phyloP scores from a whole-genome alignment of 2,888 invertebrate species.

The Cheilosia grossa region DNA sequence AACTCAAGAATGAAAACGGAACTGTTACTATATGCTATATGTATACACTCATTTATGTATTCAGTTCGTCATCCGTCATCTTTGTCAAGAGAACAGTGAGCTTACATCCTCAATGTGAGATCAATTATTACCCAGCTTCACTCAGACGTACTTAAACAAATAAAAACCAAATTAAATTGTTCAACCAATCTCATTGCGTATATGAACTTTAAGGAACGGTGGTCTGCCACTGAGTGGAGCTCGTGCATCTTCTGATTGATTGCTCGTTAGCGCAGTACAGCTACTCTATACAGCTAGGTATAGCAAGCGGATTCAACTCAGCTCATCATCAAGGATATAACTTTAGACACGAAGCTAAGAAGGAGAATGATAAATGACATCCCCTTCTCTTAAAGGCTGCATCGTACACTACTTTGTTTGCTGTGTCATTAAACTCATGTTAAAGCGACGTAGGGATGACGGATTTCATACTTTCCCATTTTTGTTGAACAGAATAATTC shows the following conservation, averaged over 20 bases:
- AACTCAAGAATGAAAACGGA: no score
- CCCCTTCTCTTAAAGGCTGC: background rate
- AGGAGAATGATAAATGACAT: conserved; percentile 39
- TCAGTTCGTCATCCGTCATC: background rate
- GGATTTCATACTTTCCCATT: background rate
- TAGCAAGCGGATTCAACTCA: conserved; percentile 34
- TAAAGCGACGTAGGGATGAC: conserved; percentile 11
- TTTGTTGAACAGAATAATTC: conserved; percentile 26
- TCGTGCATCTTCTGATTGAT: conserved; percentile 50
- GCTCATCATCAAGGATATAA: conserved; percentile 34
- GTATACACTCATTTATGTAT: background rate
- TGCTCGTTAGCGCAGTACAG: conserved; percentile 49
- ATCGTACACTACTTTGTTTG: conserved; percentile 19
- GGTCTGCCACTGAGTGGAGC: conserved; percentile 8
- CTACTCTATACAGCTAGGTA: background rate
- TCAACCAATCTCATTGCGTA: conserved; percentile 15
- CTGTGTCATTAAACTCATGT: conserved; percentile 44
- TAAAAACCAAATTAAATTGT: conserved; percentile 37
- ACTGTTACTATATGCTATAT: no score
- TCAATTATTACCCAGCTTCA: conserved; percentile 31
- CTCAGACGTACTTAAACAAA: conserved; percentile 8
- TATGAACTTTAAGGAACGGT: background rate
- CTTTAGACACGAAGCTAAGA: conserved; percentile 11
- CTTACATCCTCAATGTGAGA: conserved; percentile 29
- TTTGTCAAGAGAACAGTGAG: background rate